These are phyloP conservation scores for Pterobdella sp. DNA, from an alignment of 2,888 invertebrate species.

Conservation along the genomic window DNA sequence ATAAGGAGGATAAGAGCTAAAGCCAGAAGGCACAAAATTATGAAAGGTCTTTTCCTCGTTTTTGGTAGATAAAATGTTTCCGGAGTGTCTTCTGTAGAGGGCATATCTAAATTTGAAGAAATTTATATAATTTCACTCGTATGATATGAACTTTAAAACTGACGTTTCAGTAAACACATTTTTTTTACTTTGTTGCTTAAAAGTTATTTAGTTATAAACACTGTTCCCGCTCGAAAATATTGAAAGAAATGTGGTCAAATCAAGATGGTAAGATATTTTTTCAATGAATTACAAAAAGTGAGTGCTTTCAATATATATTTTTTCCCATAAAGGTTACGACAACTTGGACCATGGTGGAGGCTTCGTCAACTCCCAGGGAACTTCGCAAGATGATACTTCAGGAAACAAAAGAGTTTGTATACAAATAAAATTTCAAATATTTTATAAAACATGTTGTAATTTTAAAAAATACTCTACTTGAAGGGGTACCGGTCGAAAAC, in stretches of 20 bases:
- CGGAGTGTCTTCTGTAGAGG: background rate
- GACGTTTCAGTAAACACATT: too few species aligned
- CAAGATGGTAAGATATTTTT: too few species aligned
- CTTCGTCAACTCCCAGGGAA: constrained; percentile 32
- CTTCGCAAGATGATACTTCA: background rate
- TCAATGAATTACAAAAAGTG: too few species aligned
- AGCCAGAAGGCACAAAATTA: constrained; percentile 19
- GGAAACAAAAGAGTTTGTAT: background rate
- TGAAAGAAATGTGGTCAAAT: too few species aligned
- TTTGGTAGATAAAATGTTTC: background rate
- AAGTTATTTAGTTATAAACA: too few species aligned
- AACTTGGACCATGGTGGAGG: constrained; percentile 34
- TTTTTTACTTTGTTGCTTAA: too few species aligned
- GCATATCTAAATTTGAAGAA: too few species aligned
- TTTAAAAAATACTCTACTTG: background rate
- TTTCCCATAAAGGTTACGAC: constrained; percentile 8
- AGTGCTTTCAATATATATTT: too few species aligned
- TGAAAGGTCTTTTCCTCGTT: constrained; percentile 20
- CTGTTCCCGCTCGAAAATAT: too few species aligned
- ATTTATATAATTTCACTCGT: too few species aligned
- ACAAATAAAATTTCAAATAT: background rate
- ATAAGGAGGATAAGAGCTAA: constrained; percentile 10
- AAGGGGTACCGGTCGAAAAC: constrained; percentile 36
- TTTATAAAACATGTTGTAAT: background rate
- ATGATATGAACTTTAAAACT: too few species aligned